Conservation (phyloP, 2,113 vertebrate genomes). For the Ctenodactylus gundi region DNA sequence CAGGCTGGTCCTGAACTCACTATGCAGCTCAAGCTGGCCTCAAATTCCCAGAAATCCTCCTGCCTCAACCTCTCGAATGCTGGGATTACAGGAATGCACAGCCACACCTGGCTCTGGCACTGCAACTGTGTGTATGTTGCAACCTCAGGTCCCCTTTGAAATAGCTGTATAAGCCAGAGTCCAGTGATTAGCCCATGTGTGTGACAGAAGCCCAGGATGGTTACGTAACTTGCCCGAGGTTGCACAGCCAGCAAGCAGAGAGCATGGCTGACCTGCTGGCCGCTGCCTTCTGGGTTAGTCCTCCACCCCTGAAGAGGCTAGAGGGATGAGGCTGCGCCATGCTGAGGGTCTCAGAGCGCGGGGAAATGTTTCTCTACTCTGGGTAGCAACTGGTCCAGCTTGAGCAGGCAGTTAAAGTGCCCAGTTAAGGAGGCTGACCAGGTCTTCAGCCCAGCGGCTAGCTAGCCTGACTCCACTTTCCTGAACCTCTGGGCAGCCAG, state of each 20-base stretch:
- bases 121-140: background rate
- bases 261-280: background rate
- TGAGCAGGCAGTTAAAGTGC: background rate
- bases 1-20: no score
- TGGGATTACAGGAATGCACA: no score
- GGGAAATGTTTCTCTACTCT: background rate
- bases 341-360: background rate
- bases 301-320: background rate
- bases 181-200: background rate
- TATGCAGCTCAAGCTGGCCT: no score
- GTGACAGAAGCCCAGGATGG: background rate
- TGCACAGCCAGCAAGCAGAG: background rate
- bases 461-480: background rate
- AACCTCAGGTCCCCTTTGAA: background rate
- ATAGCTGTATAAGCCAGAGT: background rate
- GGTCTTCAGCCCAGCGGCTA: background rate
- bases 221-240: background rate
- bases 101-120: no score
- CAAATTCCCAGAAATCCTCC: no score
- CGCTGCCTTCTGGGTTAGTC: background rate
- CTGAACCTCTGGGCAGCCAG: background rate
- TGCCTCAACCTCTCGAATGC: no score
- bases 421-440: background rate
- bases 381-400: background rate
- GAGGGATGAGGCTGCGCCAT: background rate